Evolutionary conservation across 1,140 invertebrate genomes (phyloP).

Genomic region (Zophobas atratus): DNA sequence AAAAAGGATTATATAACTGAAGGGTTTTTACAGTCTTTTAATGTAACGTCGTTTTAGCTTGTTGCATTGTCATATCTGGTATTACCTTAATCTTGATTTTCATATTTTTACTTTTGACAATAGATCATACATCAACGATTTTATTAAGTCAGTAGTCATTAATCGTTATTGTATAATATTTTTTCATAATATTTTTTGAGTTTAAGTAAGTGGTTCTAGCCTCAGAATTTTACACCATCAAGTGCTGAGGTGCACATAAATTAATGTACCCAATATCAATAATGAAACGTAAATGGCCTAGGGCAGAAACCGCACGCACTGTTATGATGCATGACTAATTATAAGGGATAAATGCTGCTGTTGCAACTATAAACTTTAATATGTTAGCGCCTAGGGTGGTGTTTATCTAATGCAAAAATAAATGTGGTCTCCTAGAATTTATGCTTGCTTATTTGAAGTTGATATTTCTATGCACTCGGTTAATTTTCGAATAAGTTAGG

Average conservation of each 20-base stretch:
- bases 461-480: too few species aligned
- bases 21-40: too few species aligned
- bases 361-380: constrained; percentile 51
- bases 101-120: too few species aligned
- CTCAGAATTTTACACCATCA: constrained; percentile 14
- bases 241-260: constrained; percentile 23
- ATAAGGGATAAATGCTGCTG: constrained; percentile 52
- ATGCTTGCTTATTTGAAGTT: neutral
- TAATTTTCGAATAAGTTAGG: too few species aligned
- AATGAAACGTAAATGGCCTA: constrained; percentile 39
- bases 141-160: too few species aligned
- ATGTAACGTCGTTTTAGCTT: too few species aligned
- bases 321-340: constrained; percentile 52
- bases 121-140: too few species aligned
- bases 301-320: constrained; percentile 46
- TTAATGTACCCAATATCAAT: constrained; percentile 40
- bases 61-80: too few species aligned
- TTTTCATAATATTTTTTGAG: too few species aligned
- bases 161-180: too few species aligned
- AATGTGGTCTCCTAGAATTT: constrained; percentile 35
- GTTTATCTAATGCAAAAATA: constrained; percentile 46
- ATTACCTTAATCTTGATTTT: too few species aligned
- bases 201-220: neutral
- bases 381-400: constrained; percentile 36
- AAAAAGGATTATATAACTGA: too few species aligned